Evolutionary conservation across 2,113 vertebrate genomes (phyloP), one percentile per base, ranked within the genome.

Genomic region (Athene noctua): DNA sequence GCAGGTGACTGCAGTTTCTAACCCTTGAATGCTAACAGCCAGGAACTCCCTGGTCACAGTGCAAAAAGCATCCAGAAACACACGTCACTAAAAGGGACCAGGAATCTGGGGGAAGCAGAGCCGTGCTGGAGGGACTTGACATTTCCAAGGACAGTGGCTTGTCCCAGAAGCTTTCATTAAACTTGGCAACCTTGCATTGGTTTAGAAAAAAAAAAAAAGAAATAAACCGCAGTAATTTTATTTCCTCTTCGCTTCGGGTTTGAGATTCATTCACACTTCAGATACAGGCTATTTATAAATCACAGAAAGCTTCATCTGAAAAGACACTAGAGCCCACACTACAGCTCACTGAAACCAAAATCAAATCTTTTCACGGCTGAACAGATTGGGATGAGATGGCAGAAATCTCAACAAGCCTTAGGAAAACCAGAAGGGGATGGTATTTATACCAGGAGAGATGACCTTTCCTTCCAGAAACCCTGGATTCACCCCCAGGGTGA

Each of bases 181-280:
- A 46, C 8, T 26, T 10, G 5, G 7, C 0, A 8, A 67, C 1
- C 0, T 46, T 9, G 5, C 1, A 3, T 29, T 54, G 40, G 23
- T 55, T 71, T 40, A 44, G 67, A n/a, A n/a, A n/a, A n/a, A n/a
- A n/a, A 40, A 49, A 61, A 27, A 40, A 15, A 46, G 78, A 51
- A 66, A 54, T 68, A 38, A 67, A 83, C 6, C 1, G 0, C 32
- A 10, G 1, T 9, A 17, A 34, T 83, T 92, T 72, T 11, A 18
- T 40, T 80, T 63, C 44, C 21, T 25, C 58, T 75, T 47, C 1
- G 1, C 40, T 77, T 52, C 0, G 29, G 36, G 23, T n/a, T 11
- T 29, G 44, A 25, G 79, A n/a, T 65, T 23, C 54, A 29, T 77
- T 73, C 79, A 44, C 79, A 25, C 54, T 57, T 47, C 58, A 47